Conservation (phyloP, 2,797 vertebrate species). For the Enteromius trimaculatus region DNA sequence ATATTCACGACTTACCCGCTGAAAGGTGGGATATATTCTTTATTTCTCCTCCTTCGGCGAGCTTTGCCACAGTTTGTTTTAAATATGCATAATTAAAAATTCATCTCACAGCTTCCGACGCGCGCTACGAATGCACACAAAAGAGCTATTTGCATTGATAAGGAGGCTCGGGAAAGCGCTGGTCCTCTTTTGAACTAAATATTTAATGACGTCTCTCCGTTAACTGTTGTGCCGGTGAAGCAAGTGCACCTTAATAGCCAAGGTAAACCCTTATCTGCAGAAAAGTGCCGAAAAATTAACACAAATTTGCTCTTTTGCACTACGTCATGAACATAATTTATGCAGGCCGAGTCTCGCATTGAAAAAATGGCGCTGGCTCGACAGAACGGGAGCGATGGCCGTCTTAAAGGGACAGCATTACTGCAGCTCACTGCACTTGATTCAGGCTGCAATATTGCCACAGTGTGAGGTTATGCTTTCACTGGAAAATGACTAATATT, state of each 20-base stretch:
- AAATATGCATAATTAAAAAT: constrained; percentile 87
- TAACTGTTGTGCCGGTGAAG: constrained; percentile 65
- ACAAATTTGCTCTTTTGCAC: constrained; percentile 90
- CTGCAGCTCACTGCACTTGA: constrained; percentile 1
- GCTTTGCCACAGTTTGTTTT: constrained; percentile 81
- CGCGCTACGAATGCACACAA: constrained; percentile 82
- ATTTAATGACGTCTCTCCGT: constrained; percentile 74
- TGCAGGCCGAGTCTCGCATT: constrained; percentile 93
- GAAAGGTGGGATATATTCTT: constrained; percentile 71
- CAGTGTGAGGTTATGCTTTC: not conserved
- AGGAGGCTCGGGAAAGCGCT: constrained; percentile 77
- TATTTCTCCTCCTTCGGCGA: constrained; percentile 70
- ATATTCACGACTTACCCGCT: constrained; percentile 77
- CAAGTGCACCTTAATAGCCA: constrained; percentile 63
- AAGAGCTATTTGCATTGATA: constrained; percentile 86
- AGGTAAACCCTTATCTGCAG: constrained; percentile 65
- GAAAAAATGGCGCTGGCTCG: constrained; percentile 82
- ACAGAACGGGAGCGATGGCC: constrained; percentile 79
- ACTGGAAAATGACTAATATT: not conserved
- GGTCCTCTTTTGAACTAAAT: constrained; percentile 75
- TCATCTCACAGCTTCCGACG: constrained; percentile 85
- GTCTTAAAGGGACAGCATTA: constrained; percentile 78
- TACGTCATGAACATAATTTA: constrained; percentile 99
- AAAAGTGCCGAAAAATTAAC: constrained; percentile 80
- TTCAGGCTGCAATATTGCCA: not conserved